Percentiles rank a stretch among this genome's conserved stretches.
Conservation (phyloP, 2,888 invertebrate genomes). For the Oscheius myriophilus region DNA sequence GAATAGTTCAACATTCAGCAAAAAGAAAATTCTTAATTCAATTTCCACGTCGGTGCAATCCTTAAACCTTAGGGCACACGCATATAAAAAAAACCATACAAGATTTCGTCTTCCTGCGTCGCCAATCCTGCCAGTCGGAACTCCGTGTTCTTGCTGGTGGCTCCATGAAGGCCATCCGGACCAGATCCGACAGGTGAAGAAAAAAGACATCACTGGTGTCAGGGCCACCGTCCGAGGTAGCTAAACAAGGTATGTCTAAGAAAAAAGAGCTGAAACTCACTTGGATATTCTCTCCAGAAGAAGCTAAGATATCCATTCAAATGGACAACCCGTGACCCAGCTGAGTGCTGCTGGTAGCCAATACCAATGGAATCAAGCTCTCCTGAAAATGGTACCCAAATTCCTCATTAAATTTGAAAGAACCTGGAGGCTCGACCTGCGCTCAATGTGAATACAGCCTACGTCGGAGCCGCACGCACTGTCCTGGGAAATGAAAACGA, state of each 20-base stretch:
- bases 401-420: not conserved
- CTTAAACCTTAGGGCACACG: too few species aligned
- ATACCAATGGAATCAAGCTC: slow-evolving; percentile 88
- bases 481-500: too few species aligned
- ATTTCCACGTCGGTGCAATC: too few species aligned
- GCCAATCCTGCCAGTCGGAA: slow-evolving; percentile 67
- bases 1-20: too few species aligned
- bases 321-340: slow-evolving; percentile 88
- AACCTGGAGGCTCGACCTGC: slow-evolving; percentile 84
- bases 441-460: slow-evolving; percentile 65
- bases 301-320: slow-evolving; percentile 80
- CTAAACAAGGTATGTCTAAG: not conserved
- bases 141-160: slow-evolving; percentile 77
- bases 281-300: slow-evolving; percentile 70
- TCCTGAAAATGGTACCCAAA: slow-evolving; percentile 74
- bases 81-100: too few species aligned
- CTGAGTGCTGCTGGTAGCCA: slow-evolving; percentile 84
- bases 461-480: too few species aligned
- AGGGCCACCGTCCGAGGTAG: slow-evolving; percentile 51
- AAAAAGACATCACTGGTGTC: slow-evolving; percentile 79
- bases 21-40: too few species aligned
- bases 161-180: slow-evolving; percentile 99
- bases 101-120: slow-evolving; percentile 69
- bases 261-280: slow-evolving; percentile 59
- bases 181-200: slow-evolving; percentile 90